A percentile compares a stretch with the other conserved stretches of the same genome.
phyloP scores from a whole-genome alignment of 2,113 vertebrate genomes.

The Callithrix jacchus region DNA sequence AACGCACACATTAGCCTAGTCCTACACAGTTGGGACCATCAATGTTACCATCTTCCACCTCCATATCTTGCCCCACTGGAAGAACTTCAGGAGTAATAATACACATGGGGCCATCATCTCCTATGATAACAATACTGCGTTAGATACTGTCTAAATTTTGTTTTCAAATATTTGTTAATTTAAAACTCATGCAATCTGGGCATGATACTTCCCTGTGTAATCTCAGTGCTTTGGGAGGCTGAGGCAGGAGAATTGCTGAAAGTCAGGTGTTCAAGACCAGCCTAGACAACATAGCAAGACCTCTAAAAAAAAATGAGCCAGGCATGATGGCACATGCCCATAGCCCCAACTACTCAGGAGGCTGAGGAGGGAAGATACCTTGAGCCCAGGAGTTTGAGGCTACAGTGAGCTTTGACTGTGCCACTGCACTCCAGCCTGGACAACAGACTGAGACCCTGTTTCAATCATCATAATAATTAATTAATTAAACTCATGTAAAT shows the following conservation, averaged over 20 bases:
- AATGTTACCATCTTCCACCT: too few species aligned
- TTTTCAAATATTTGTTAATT: background rate
- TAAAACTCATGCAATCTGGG: background rate
- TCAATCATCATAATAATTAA: background rate
- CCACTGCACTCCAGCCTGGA: background rate
- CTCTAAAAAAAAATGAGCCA: background rate
- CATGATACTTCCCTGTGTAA: background rate
- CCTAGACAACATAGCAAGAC: background rate
- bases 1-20: too few species aligned
- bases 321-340: background rate
- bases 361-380: background rate
- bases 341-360: background rate
- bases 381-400: background rate
- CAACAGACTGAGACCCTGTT: background rate
- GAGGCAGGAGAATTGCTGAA: background rate
- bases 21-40: too few species aligned
- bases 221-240: background rate
- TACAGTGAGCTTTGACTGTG: background rate
- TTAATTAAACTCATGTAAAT: background rate
- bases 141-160: background rate
- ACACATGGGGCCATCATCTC: too few species aligned
- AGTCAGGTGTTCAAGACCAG: background rate
- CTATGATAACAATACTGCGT: too few species aligned
- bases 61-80: too few species aligned
- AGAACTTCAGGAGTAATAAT: background rate